Evolutionary conservation across 2,113 vertebrate genomes (phyloP).

Genomic region (Lophura nycthemera): DNA sequence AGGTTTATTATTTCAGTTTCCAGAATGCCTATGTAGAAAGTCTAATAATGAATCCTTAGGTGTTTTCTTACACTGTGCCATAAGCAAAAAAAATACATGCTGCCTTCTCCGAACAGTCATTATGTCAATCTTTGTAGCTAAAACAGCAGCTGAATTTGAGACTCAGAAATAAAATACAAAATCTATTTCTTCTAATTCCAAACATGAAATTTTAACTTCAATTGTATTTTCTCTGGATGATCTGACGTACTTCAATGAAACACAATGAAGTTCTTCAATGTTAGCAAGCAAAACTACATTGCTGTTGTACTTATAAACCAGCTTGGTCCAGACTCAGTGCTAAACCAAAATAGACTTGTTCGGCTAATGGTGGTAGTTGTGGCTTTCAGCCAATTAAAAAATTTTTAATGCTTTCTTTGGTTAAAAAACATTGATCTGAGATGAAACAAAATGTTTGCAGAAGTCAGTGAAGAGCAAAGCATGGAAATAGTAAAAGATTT

Average conservation of each 20-base stretch:
- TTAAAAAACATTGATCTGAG: not conserved
- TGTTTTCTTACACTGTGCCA: not conserved
- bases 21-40: not conserved
- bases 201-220: conserved; percentile 32
- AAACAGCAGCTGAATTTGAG: not conserved
- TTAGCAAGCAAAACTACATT: not conserved
- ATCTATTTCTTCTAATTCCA: not conserved
- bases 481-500: not conserved
- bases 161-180: not conserved
- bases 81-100: not conserved
- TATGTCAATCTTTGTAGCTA: not conserved
- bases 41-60: not conserved
- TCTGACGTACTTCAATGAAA: not conserved
- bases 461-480: not conserved
- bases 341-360: not conserved
- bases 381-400: not conserved
- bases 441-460: not conserved
- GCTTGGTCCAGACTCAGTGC: not conserved
- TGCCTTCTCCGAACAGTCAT: not conserved
- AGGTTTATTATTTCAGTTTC: not conserved
- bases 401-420: not conserved
- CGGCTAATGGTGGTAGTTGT: not conserved
- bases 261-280: not conserved
- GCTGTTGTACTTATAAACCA: not conserved
- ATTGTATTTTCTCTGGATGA: conserved; percentile 39